Conservation (phyloP, 2,888 invertebrate genomes). For the Macrophya annulata region DNA sequence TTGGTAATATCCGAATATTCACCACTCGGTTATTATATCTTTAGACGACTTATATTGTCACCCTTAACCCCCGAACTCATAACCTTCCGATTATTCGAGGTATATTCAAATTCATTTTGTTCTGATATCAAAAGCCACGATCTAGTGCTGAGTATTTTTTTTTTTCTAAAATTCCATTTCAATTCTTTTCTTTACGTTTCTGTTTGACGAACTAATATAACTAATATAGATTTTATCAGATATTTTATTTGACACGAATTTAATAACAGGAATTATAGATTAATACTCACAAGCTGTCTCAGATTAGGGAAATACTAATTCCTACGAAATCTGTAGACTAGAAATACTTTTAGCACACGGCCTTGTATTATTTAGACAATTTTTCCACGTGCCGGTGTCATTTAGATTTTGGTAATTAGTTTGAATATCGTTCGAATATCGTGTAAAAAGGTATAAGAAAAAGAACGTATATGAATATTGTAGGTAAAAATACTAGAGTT, state of each 20-base stretch:
- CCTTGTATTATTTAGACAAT: too few species aligned
- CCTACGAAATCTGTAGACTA: not conserved
- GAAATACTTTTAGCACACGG: not conserved
- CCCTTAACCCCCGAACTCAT: not conserved
- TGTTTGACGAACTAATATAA: too few species aligned
- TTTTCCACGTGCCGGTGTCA: too few species aligned
- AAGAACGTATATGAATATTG: not conserved
- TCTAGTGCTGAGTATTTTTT: not conserved
- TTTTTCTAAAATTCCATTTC: not conserved
- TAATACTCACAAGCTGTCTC: not conserved
- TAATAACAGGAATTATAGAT: not conserved
- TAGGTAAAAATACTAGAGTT: not conserved
- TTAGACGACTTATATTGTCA: not conserved
- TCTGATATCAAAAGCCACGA: not conserved
- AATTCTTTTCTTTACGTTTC: not conserved
- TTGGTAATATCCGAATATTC: conserved; percentile 11
- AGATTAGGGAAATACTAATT: not conserved
- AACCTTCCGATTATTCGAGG: conserved; percentile 20
- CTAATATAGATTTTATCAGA: not conserved
- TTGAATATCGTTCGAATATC: too few species aligned
- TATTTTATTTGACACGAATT: not conserved
- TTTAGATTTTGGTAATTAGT: too few species aligned
- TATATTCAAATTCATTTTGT: not conserved
- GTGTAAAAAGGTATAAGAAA: too few species aligned
- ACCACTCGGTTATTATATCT: conserved; percentile 29